Evolutionary conservation across 2,888 invertebrate species (phyloP).

Genomic region (Cephus pygmeus): DNA sequence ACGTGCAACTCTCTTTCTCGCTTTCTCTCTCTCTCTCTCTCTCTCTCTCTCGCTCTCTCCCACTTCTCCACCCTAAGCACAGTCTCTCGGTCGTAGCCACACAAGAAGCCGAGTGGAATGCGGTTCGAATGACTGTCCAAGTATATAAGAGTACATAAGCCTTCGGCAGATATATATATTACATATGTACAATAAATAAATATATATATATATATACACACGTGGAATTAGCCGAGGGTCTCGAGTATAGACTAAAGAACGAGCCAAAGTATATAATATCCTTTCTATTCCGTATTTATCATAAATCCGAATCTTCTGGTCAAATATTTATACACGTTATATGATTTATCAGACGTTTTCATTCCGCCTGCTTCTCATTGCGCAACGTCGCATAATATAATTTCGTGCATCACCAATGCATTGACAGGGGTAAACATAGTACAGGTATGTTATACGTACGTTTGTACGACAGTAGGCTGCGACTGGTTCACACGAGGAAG

Average conservation of each 20-base stretch:
- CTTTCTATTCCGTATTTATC: neutral
- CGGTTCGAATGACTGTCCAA: conserved; percentile 22
- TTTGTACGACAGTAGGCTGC: neutral
- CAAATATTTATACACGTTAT: neutral
- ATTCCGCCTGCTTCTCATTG: neutral
- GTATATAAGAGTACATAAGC: neutral
- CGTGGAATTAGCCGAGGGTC: neutral
- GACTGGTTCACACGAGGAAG: conserved; percentile 9
- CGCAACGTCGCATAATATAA: neutral
- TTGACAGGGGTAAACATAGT: neutral
- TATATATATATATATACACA: neutral
- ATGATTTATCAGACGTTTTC: neutral
- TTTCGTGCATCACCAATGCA: neutral
- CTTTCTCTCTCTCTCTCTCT: neutral
- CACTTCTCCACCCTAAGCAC: conserved; percentile 2
- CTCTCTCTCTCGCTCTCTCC: neutral
- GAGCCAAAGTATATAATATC: neutral
- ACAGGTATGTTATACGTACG: neutral
- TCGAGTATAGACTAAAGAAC: neutral
- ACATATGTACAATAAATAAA: neutral
- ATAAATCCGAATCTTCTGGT: neutral
- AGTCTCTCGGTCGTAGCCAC: conserved; percentile 11
- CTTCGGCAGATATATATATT: neutral
- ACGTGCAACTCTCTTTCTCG: too few relatives aligned
- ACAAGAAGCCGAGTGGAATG: conserved; percentile 22